These are phyloP conservation scores for Thymallus thymallus DNA, from an alignment of 2,113 vertebrate species.

Conservation along the genomic window DNA sequence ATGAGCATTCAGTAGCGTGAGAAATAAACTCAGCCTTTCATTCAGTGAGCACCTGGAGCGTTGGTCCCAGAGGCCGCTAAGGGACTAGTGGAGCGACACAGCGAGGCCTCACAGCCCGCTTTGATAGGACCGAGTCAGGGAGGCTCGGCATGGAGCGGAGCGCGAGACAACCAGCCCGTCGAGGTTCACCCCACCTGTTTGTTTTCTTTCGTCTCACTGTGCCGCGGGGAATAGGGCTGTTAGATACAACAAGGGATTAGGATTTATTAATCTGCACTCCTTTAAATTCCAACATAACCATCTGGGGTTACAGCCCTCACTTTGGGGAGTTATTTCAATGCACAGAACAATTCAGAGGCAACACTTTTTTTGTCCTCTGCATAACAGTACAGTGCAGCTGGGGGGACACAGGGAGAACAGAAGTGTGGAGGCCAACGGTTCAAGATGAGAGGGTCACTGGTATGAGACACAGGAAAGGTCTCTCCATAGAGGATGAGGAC, in stretches of 20 bases:
- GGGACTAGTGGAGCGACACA: slow-evolving; percentile 57
- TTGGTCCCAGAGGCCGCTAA: slow-evolving; percentile 68
- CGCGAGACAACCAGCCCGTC: slow-evolving; percentile 53
- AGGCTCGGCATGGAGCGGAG: slow-evolving; percentile 40
- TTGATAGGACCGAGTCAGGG: slow-evolving; percentile 64
- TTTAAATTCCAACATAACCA: slow-evolving; percentile 68
- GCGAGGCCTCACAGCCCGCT: slow-evolving; percentile 64
- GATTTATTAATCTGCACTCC: slow-evolving; percentile 84
- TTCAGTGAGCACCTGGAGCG: slow-evolving; percentile 78
- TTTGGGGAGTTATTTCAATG: slow-evolving; percentile 71
- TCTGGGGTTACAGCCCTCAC: slow-evolving; percentile 58
- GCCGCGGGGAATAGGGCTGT: slow-evolving; percentile 65
- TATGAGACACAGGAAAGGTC: slow-evolving; percentile 39
- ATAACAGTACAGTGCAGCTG: slow-evolving; percentile 44
- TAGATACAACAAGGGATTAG: slow-evolving; percentile 80
- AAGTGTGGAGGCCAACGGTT: slow-evolving; percentile 39
- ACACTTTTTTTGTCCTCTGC: slow-evolving; percentile 55
- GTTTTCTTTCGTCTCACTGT: slow-evolving; percentile 64
- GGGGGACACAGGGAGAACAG: slow-evolving; percentile 46
- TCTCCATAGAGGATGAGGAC: slow-evolving; percentile 27
- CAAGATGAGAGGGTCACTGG: slow-evolving; percentile 52
- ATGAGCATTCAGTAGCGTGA: slow-evolving; percentile 68
- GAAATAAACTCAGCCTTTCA: slow-evolving; percentile 74
- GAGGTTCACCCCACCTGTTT: slow-evolving; percentile 78
- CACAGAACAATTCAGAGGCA: slow-evolving; percentile 70